Base-by-base conservation (phyloP, 2,113 vertebrate species). In the Bombycilla garrulus region DNA sequence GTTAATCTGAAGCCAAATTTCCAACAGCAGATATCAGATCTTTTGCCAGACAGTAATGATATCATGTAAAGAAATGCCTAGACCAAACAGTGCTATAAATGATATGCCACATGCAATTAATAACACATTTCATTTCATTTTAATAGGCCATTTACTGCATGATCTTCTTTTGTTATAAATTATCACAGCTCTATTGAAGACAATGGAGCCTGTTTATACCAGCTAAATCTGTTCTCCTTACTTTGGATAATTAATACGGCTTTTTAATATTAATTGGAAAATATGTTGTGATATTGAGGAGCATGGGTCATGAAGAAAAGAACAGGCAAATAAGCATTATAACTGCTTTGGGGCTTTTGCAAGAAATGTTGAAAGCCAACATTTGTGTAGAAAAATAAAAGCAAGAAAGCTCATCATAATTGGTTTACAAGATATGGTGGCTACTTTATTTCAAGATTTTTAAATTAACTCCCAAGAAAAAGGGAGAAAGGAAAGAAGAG, bases 141-240 rank as follows among this genome's bases (percentile, higher is more conserved):
- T 95, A 92, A 92, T 81, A 78, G 81, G 25, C 66, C 86, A 93
- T 95, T 96, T 91, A 86, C 62, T 93, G 74, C 54, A 45, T 93
- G 65, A 95, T 92, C 38, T 66, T 86, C 73, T 76, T 57, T 38
- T 40, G 54, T 50, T 76, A 82, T 67, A 90, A 88, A 96, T 88
- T 93, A 87, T 71, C 85, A 74, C 23, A 76, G 42, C 51, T 73
- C 51, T 51, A 0, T 17, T 88, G 62, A 95, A 96, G 56, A 56
- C 71, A 86, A 7, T 66, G 58, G 31, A 91, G 33, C 74, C 78
- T 89, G 58, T 62, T 95, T 66, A 58, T 48, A 73, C 19, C 54
- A 94, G 54, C 29, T 74, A 89, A 93, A 93, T 71, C 38, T 93
- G 57, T 93, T 77, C 50, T 61, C 51, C 21, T 73, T 73, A 60